phyloP scores from a whole-genome alignment of 2,113 vertebrate species.

The Speoplatyrhinus poulsoni region DNA sequence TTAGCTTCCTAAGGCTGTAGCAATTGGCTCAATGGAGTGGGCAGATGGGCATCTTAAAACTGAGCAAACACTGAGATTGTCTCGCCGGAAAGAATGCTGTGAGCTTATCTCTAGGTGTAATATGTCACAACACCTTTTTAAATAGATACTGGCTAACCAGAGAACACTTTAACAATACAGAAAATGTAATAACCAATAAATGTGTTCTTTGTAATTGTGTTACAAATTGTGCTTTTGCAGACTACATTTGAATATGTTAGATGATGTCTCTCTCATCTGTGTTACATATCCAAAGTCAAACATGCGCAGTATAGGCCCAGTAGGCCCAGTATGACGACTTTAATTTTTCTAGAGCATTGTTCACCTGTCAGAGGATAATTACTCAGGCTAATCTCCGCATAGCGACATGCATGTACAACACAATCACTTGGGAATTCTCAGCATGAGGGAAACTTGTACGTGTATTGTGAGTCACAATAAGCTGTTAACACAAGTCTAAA shows the following conservation, averaged over 20 bases:
- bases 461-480: constrained; percentile 84
- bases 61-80: constrained; percentile 58
- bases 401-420: constrained; percentile 68
- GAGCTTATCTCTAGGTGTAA: constrained; percentile 4
- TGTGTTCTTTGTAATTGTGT: background rate
- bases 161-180: background rate
- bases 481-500: constrained; percentile 79
- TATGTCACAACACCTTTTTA: constrained; percentile 2
- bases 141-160: background rate
- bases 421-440: constrained; percentile 72
- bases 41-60: constrained; percentile 64
- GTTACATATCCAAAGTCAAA: constrained; percentile 61
- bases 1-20: constrained; percentile 53
- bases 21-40: constrained; percentile 44
- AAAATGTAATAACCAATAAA: constrained; percentile 16
- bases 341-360: constrained; percentile 66
- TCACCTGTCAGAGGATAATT: constrained; percentile 72
- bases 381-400: constrained; percentile 68
- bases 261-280: constrained; percentile 35
- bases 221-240: constrained; percentile 11
- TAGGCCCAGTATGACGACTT: constrained; percentile 68
- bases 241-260: constrained; percentile 45
- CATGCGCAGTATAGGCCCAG: constrained; percentile 34
- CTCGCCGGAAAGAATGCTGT: constrained; percentile 2
- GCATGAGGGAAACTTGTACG: constrained; percentile 81